Evolutionary conservation across 2,797 vertebrate genomes (phyloP), one percentile per base, ranked within the genome.

Genomic region (Phalanger gymnotis): DNA sequence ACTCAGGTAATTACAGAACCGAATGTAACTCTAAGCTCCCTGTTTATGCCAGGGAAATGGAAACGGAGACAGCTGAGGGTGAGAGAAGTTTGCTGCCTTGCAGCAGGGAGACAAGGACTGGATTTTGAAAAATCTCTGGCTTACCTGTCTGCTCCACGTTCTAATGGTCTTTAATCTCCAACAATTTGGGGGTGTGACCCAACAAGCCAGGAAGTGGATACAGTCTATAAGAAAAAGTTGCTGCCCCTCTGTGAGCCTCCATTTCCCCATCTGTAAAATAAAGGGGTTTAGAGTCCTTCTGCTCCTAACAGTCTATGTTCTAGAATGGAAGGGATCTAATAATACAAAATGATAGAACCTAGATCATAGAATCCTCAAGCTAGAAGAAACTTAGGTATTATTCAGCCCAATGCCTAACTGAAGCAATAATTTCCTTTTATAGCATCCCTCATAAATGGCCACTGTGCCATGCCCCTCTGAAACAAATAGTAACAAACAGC

Each of bases 1-100:
- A 93, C 96, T 57, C 16, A 97, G 97, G 97, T 98, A 98, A 98
- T 98, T 98, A 98, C 66, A 96, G 92, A 55, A 90, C 28, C 2
- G 95, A 97, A 97, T 94, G 91, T 94, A 96, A 94, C 25, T 96
- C 91, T 91, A 95, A 92, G 90, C 61, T 66, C 96, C 92, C 54
- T 89, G 90, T 96, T 97, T 97, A 96, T 27, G 40, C 92, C 92
- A 56, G 92, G 57, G 30, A 51, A 90, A 81, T 87, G 94, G 93
- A 93, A 97, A 96, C 34, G 16, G 54, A 81, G 47, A 55, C 92
- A 81, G 92, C 94, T 96, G 91, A 91, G 92, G 52, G 94, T 94
- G 96, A 90, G 93, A 57, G 91, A 54, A 95, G 95, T 94, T n/a
- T 92, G 90, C 90, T 81, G 12, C 0, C 40, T 58, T 25, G n/a